Base-by-base conservation (phyloP, 2,797 vertebrate genomes). In the Diplodus sargus region DNA sequence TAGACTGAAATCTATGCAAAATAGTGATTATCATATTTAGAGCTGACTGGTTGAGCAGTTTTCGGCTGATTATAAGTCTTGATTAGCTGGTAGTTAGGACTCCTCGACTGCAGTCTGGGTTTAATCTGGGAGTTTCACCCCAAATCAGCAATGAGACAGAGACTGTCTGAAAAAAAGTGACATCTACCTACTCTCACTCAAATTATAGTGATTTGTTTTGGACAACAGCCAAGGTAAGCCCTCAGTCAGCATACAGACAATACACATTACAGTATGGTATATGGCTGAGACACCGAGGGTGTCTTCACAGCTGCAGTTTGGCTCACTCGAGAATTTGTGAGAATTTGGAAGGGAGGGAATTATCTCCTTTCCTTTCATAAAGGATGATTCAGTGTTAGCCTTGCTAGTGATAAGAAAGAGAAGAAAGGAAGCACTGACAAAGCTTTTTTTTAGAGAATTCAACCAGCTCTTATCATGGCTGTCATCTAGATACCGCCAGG, bases 21-120 rank as follows among this genome's bases (percentile, higher is more conserved):
- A 93, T 90, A 91, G 79, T 83, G 88, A 90, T 94, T 93, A 92
- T 86, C 70, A 86, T 73, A 88, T 87, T 81, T 85, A 52, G 48
- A 76, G 71, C 75, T 83, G 78, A 48, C 69, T 68, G 77, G 34
- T 63, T 20, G 75, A 78, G 84, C 53, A 71, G 73, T 80, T 85
- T 80, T 84, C 70, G 56, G 79, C 81, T 69, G 78, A 89, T 84
- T 89, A 70, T 82, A 80, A 88, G 75, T 77, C 78, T 76, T 15
- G 66, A 89, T 89, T 78, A 76, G 87, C 51, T 65, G 73, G 81
- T 74, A 71, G 74, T 87, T 78, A 86, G 22, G 67, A 23, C 49
- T 78, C 60, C 30, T 43, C 69, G 68, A 66, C 65, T 22, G 47
- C 57, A 53, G 78, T 34, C 77, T 47, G 22, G 59, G 18, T 83